Base-by-base conservation (phyloP, 2,797 vertebrate species). In the Sebastes matsubarae region DNA sequence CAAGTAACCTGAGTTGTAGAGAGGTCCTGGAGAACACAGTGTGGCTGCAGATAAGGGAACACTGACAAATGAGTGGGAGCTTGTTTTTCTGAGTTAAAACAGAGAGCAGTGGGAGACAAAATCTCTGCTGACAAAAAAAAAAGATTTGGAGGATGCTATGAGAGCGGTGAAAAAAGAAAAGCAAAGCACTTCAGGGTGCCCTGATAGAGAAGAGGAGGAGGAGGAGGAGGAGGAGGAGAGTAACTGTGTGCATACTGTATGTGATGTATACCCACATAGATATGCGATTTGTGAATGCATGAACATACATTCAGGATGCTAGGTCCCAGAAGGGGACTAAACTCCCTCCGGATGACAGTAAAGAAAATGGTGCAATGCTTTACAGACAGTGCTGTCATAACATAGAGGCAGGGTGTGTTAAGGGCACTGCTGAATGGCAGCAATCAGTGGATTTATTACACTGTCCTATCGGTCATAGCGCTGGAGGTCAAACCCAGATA, bases 1-100 rank as follows among this genome's bases (percentile, higher is more conserved):
- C 46, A 59, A 77, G 90, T 92, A 91, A 94, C 93, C 93, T 91
- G 85, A 85, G 82, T 63, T 89, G 90, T 86, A 85, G 84, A 88
- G 86, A 90, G 89, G 93, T 93, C 89, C 77, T 75, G 80, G 36
- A 77, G 82, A 94, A 91, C 93, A 91, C 72, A 38, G 82, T 89
- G 85, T 74, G 77, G 82, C 73, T 74, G 71, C 72, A 93, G 95
- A 95, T 95, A 95, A 95, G 91, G 66, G 74, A 89, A 72, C 80
- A 70, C 82, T 92, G 94, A 95, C 91, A 88, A 93, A 95, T 93
- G 87, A 91, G 72, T 29, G 38, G 75, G 81, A 87, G 84, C 79
- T 83, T 83, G 79, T 88, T 82, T 89, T 88, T 82, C 75, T 66
- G 72, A 90, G 85, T 85, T 84, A 66, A 90, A 88, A 90, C 79